phyloP scores from a whole-genome alignment of 2,888 invertebrate genomes.

The Apamea monoglypha region DNA sequence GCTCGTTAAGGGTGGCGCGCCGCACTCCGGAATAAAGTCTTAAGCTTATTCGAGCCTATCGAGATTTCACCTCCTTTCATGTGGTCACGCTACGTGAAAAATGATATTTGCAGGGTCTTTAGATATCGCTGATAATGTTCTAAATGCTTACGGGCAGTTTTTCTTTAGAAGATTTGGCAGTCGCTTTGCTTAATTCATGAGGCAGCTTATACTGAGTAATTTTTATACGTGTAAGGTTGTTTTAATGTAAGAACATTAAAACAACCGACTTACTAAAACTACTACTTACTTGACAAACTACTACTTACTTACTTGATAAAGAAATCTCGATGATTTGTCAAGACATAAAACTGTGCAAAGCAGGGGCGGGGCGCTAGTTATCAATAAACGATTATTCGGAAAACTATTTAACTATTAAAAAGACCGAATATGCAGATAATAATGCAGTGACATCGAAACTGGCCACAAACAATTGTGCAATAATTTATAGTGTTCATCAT shows the following conservation, averaged over 20 bases:
- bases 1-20: conserved; percentile 59
- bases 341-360: too few relatives aligned
- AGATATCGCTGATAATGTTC: conserved; percentile 34
- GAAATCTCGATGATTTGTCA: too few relatives aligned
- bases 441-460: conserved; percentile 31
- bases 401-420: conserved; percentile 6
- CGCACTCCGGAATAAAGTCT: conserved; percentile 53
- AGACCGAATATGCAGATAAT: not conserved
- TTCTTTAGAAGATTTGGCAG: not conserved
- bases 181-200: not conserved
- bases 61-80: conserved; percentile 69
- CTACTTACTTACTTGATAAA: too few relatives aligned
- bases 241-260: not conserved
- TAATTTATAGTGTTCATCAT: conserved; percentile 59
- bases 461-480: conserved; percentile 28
- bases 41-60: conserved; percentile 62
- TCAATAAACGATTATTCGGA: not conserved
- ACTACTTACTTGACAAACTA: too few relatives aligned
- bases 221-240: not conserved
- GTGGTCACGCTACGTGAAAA: conserved; percentile 68
- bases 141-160: conserved; percentile 34
- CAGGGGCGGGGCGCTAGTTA: not conserved
- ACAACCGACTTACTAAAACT: too few relatives aligned
- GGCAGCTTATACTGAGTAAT: not conserved
- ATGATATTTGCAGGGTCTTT: conserved; percentile 57